Base-by-base conservation (phyloP, 2,888 invertebrate genomes). In the Poecilus cupreus region DNA sequence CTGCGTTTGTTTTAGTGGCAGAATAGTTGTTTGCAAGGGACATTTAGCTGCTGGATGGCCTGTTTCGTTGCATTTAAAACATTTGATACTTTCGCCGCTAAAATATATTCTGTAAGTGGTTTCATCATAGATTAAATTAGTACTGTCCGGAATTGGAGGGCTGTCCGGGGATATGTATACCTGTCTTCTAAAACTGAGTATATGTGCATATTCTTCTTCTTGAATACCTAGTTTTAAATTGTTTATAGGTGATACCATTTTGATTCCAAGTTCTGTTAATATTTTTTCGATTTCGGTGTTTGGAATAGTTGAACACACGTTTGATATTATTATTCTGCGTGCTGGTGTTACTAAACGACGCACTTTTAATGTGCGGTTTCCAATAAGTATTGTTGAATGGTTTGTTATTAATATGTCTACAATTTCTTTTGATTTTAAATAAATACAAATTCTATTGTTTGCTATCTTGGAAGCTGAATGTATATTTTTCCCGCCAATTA, bases 311-410 rank as follows among this genome's bases (percentile, higher is more conserved):
- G 83, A 84, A 68, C 81, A 82, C 0, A 86, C 85, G 77, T 86
- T 86, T 16, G 86, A 86, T 0, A 86, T 74, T n/a, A 86, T 78
- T 20, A 85, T 60, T 49, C 84, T 80, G 57, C 83, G 80, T 1
- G 85, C 70, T 32, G 83, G 82, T 11, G 84, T 83, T 5, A 86
- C 82, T 6, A 85, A 77, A 32, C 83, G 81, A 39, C 83, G 75
- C 1, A 83, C 82, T 70, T 24, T n/a, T 2, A 83, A 54, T n/a
- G n/a, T n/a, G n/a, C n/a, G n/a, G n/a, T n/a, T n/a, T n/a, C n/a
- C n/a, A n/a, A n/a, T n/a, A n/a, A n/a, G n/a, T 2, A 85, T 82
- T 32, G 13, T 54, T 8, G 82, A 72, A 46, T 84, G 72, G 4
- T 82, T 51, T 10, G 82, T 49, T 11, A 85, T 75, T 8, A 84